Evolutionary conservation across 1,140 invertebrate genomes (phyloP).

Genomic region (Mercenaria mercenaria): DNA sequence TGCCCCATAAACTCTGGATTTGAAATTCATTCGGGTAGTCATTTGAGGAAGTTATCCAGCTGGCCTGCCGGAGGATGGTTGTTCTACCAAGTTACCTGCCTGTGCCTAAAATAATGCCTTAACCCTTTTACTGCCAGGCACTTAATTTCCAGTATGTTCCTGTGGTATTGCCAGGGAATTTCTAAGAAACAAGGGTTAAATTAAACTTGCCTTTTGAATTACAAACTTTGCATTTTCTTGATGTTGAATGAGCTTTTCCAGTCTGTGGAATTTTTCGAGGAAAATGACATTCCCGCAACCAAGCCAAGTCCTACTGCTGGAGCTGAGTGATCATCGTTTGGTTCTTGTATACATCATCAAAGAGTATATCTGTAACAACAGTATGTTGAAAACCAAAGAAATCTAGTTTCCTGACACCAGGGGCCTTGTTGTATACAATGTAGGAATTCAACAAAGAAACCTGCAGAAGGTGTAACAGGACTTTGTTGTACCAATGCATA

Average conservation of each 20-base stretch:
- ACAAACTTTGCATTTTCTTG: conserved; percentile 10
- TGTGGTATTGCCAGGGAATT: no score
- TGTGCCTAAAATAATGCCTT: no score
- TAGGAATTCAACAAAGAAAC: not conserved
- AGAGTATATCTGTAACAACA: no score
- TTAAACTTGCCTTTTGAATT: not conserved
- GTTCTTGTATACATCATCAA: no score
- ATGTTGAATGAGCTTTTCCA: not conserved
- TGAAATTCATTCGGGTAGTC: no score
- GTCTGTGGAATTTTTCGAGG: not conserved
- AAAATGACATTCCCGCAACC: not conserved
- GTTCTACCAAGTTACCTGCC: no score
- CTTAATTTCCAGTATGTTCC: not conserved
- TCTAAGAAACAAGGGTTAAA: no score
- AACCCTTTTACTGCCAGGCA: conserved; percentile 1
- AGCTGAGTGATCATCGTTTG: no score
- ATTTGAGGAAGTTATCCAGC: no score
- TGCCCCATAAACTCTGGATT: no score
- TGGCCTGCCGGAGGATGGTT: no score
- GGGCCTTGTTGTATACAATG: not conserved
- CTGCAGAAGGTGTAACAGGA: not conserved
- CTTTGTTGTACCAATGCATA: not conserved
- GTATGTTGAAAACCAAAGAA: not conserved
- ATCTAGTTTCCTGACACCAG: not conserved
- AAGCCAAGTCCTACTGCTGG: no score